Conservation (phyloP, 1,140 invertebrate species). For the Antheraea mylitta region DNA sequence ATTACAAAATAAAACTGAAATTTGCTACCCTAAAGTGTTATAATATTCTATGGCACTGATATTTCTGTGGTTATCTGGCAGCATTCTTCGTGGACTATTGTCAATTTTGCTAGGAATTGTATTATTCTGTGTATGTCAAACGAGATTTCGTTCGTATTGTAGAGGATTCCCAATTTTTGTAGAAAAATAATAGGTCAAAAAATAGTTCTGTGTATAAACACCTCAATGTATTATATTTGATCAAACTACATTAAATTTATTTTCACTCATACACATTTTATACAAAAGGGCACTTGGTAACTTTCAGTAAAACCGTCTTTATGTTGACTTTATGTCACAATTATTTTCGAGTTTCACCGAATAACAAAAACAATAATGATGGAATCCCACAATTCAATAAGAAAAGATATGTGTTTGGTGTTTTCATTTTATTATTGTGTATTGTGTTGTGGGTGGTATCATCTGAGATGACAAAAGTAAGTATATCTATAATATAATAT, state of each 20-base stretch:
- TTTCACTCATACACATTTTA: too few species aligned
- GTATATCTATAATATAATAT: conserved; percentile 8
- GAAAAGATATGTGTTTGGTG: conserved; percentile 64
- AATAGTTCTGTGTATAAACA: neutral
- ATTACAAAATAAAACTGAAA: too few species aligned
- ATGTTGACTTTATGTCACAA: conserved; percentile 76
- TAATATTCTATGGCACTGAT: too few species aligned
- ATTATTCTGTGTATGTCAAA: neutral
- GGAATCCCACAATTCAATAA: conserved; percentile 52
- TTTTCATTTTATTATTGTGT: conserved; percentile 66
- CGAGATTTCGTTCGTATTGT: neutral
- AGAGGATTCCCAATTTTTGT: neutral
- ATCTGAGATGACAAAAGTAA: conserved; percentile 70
- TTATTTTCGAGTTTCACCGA: conserved; percentile 61
- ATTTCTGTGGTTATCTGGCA: too few species aligned
- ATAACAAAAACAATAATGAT: conserved; percentile 65
- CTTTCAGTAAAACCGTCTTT: conserved; percentile 33
- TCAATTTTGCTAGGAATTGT: too few species aligned
- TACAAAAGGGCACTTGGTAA: too few species aligned
- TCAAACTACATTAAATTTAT: neutral
- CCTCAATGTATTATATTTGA: neutral
- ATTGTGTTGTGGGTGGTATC: conserved; percentile 69
- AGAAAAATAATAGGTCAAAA: neutral
- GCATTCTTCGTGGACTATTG: too few species aligned
- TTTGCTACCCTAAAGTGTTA: too few species aligned